Evolutionary conservation across 2,797 vertebrate genomes (phyloP).

Genomic region (Taenioides sp.): DNA sequence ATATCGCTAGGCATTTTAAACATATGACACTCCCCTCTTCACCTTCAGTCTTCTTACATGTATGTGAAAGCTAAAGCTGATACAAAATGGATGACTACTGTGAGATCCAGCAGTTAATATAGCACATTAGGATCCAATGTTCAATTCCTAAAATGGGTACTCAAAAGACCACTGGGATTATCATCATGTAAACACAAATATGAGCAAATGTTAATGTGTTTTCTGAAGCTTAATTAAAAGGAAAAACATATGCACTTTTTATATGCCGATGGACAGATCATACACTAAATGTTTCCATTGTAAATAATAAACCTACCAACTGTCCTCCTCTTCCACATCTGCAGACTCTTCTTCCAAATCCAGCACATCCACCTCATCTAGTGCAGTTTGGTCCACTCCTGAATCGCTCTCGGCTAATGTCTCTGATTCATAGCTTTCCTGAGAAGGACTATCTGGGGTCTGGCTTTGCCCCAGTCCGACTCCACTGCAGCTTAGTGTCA

Average conservation of each 20-base stretch:
- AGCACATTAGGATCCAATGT: constrained; percentile 29
- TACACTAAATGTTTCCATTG: not conserved
- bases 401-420: constrained; percentile 66
- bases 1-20: constrained; percentile 10
- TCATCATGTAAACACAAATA: constrained; percentile 13
- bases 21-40: constrained; percentile 6
- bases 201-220: not conserved
- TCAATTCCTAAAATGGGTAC: constrained; percentile 37
- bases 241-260: not conserved
- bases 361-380: constrained; percentile 88
- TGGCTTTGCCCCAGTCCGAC: constrained; percentile 44
- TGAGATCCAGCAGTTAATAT: not conserved
- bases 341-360: constrained; percentile 83
- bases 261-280: not conserved
- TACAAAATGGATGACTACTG: constrained; percentile 3
- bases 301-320: constrained; percentile 80
- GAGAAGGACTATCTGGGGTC: constrained; percentile 70
- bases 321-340: constrained; percentile 83
- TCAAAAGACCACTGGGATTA: constrained; percentile 38
- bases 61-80: not conserved
- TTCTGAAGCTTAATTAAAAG: not conserved
- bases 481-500: constrained; percentile 63
- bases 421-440: constrained; percentile 74
- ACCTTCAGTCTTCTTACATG: not conserved
- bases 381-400: constrained; percentile 69